Percentiles rank a stretch among this genome's conserved stretches.
Conservation (phyloP, 2,888 invertebrate genomes). For the Theretra japonica region DNA sequence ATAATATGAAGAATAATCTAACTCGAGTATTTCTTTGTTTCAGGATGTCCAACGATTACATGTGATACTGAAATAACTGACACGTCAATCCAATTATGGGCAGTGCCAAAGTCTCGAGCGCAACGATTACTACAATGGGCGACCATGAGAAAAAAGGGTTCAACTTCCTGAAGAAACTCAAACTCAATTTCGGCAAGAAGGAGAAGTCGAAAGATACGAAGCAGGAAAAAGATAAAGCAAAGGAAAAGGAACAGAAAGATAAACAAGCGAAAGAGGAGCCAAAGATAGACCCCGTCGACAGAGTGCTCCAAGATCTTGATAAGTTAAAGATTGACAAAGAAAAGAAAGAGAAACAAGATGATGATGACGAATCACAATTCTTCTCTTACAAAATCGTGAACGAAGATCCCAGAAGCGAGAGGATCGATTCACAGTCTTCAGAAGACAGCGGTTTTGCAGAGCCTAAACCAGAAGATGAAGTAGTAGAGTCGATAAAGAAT, state of each 20-base stretch:
- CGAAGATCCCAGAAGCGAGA: conserved; percentile 52
- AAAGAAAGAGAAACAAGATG: conserved; percentile 39
- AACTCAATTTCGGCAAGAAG: conserved; percentile 46
- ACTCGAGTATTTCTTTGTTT: conserved; percentile 34
- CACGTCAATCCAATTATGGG: conserved; percentile 57
- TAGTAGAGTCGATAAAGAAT: conserved; percentile 46
- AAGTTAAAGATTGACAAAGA: conserved; percentile 44
- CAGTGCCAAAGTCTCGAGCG: conserved; percentile 55
- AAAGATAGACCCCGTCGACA: conserved; percentile 28
- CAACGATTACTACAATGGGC: conserved; percentile 60
- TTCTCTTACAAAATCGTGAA: conserved; percentile 62
- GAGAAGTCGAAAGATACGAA: conserved; percentile 48
- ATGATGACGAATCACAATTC: conserved; percentile 59
- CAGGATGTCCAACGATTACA: conserved; percentile 41
- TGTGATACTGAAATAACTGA: conserved; percentile 30
- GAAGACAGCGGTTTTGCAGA: conserved; percentile 73
- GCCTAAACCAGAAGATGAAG: conserved; percentile 46
- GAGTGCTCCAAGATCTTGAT: conserved; percentile 29
- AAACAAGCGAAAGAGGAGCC: conserved; percentile 38
- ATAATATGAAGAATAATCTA: too few species aligned
- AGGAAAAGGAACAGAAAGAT: conserved; percentile 37
- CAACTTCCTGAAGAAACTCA: conserved; percentile 46
- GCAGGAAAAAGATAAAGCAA: conserved; percentile 37
- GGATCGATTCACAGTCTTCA: conserved; percentile 68
- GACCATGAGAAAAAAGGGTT: conserved; percentile 58